Evolutionary conservation across 1,140 invertebrate genomes (phyloP).

Genomic region (Piezodorus guildinii): DNA sequence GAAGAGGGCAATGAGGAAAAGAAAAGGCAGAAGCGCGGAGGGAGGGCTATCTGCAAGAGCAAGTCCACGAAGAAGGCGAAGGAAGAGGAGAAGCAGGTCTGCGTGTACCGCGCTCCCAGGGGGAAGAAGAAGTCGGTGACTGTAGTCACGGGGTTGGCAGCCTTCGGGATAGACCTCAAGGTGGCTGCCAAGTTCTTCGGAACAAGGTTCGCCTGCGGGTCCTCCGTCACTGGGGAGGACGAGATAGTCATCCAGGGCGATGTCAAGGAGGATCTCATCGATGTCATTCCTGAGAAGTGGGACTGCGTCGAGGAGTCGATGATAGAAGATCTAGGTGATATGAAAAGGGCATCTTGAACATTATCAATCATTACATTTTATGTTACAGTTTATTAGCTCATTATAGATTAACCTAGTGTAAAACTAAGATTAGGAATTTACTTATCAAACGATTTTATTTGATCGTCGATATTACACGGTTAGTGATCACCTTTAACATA

Average conservation of each 20-base stretch:
- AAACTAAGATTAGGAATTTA: too few species aligned
- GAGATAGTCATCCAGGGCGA: constrained; percentile 98
- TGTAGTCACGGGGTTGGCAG: background rate
- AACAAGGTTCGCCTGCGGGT: background rate
- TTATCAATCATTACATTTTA: too few species aligned
- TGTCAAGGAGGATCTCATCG: constrained; percentile 93
- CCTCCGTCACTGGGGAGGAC: constrained; percentile 70
- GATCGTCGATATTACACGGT: too few species aligned
- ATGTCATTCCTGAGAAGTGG: constrained; percentile 96
- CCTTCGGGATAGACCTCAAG: constrained; percentile 3
- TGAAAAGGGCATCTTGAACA: too few species aligned
- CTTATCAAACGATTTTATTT: too few species aligned
- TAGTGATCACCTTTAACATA: too few species aligned
- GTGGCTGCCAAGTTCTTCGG: constrained; percentile 2
- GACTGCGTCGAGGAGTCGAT: constrained; percentile 44
- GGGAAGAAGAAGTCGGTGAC: background rate
- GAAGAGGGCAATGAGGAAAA: background rate
- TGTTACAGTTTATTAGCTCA: too few species aligned
- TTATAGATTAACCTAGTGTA: too few species aligned
- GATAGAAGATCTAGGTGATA: constrained; percentile 32
- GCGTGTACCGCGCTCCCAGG: background rate
- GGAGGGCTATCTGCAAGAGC: background rate
- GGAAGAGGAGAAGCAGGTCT: background rate
- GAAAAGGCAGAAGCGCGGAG: background rate
- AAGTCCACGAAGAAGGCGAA: too few species aligned